These are phyloP conservation scores for Dinocampus coccinellae DNA, from an alignment of 2,888 invertebrate species.

Conservation along the genomic window DNA sequence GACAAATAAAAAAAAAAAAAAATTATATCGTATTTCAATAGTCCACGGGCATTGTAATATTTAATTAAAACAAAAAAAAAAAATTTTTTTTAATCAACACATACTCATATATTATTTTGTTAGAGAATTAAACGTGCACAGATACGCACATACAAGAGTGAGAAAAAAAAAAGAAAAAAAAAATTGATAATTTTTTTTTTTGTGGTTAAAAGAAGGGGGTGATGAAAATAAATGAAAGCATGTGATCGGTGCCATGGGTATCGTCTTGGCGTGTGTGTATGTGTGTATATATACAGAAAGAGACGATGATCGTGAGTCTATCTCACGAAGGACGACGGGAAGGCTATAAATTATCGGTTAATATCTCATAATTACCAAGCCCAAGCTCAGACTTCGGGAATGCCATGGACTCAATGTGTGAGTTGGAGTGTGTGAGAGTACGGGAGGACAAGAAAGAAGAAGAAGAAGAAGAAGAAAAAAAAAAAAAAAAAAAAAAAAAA, in stretches of 20 bases:
- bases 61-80: too few relatives aligned
- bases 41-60: too few relatives aligned
- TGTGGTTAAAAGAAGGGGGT: too few relatives aligned
- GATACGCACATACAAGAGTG: too few relatives aligned
- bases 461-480: not conserved
- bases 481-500: not conserved
- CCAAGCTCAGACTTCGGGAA: constrained; percentile 54
- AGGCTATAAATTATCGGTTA: constrained; percentile 64
- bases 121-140: constrained; percentile 3
- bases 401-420: constrained; percentile 43
- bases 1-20: too few relatives aligned
- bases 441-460: constrained; percentile 1
- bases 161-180: too few relatives aligned
- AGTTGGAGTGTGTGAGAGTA: too few relatives aligned
- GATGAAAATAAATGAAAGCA: not conserved
- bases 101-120: not conserved
- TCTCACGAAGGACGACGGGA: constrained; percentile 53
- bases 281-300: too few relatives aligned
- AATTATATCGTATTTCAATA: too few relatives aligned
- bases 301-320: constrained; percentile 39
- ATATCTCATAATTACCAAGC: constrained; percentile 65
- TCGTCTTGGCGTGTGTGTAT: not conserved
- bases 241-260: constrained; percentile 5
- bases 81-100: constrained; percentile 8
- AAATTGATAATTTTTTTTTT: too few relatives aligned